Evolutionary conservation across 2,113 vertebrate species (phyloP).

Genomic region (Hippopotamus amphibius): DNA sequence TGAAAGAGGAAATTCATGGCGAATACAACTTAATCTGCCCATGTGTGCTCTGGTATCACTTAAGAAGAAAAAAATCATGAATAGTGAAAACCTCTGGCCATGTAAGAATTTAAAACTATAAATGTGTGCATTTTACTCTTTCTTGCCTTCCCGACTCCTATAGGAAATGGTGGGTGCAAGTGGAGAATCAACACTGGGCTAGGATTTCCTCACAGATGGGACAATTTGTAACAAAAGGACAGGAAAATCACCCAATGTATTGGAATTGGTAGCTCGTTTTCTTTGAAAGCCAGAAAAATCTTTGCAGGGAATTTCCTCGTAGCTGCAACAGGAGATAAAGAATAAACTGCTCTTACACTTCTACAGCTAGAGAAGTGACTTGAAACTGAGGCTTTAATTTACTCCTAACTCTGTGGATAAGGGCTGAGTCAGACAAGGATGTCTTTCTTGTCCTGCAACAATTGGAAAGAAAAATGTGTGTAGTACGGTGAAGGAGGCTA

Average conservation of each 20-base stretch:
- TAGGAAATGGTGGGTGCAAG: not conserved
- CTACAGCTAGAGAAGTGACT: not conserved
- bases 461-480: constrained; percentile 23
- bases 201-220: not conserved
- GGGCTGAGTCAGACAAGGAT: constrained; percentile 36
- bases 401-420: constrained; percentile 42
- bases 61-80: not conserved
- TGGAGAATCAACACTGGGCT: not conserved
- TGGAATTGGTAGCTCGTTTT: constrained; percentile 6
- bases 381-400: constrained; percentile 55
- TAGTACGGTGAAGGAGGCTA: not conserved
- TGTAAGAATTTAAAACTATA: not conserved
- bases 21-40: not conserved
- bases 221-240: not conserved
- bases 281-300: not conserved
- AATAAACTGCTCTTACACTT: constrained; percentile 24
- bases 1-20: not conserved
- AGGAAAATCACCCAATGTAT: not conserved
- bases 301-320: constrained; percentile 7
- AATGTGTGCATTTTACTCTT: not conserved
- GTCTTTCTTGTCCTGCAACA: constrained; percentile 43
- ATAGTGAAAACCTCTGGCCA: not conserved
- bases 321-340: not conserved
- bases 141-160: not conserved
- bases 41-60: not conserved